Evolutionary conservation across 2,113 vertebrate species (phyloP).

Genomic region (Pterocles burchelli): DNA sequence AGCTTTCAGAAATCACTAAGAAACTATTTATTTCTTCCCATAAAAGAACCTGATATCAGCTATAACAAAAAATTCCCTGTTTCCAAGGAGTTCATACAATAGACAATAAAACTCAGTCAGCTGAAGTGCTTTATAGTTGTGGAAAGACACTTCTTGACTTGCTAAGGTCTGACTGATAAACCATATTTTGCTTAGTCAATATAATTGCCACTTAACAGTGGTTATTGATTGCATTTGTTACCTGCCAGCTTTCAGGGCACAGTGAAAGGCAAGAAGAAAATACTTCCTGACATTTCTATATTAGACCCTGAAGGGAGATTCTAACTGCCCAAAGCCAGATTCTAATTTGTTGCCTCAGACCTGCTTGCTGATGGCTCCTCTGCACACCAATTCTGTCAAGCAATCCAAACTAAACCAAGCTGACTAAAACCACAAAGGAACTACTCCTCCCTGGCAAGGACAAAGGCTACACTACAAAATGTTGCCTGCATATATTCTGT

Average conservation of each 20-base stretch:
- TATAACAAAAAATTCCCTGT: neutral
- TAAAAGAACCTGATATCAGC: neutral
- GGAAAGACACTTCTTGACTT: neutral
- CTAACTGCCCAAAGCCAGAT: neutral
- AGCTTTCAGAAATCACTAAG: neutral
- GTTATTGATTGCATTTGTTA: neutral
- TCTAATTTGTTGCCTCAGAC: neutral
- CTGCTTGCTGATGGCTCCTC: neutral
- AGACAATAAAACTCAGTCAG: neutral
- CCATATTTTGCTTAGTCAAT: slow-evolving; percentile 7
- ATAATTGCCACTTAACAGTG: neutral
- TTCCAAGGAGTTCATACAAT: neutral
- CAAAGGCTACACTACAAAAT: neutral
- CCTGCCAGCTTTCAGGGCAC: neutral
- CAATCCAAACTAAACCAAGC: neutral
- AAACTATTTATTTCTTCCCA: slow-evolving; percentile 6
- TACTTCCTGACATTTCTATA: neutral
- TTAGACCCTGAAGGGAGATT: neutral
- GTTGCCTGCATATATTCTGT: neutral
- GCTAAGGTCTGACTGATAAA: neutral
- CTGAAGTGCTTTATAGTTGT: neutral
- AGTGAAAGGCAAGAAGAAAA: neutral
- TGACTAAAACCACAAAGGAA: neutral
- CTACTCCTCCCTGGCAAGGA: neutral
- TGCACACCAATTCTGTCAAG: neutral